Conservation (phyloP, 2,797 vertebrate species). For the Chromobotia macracanthus region DNA sequence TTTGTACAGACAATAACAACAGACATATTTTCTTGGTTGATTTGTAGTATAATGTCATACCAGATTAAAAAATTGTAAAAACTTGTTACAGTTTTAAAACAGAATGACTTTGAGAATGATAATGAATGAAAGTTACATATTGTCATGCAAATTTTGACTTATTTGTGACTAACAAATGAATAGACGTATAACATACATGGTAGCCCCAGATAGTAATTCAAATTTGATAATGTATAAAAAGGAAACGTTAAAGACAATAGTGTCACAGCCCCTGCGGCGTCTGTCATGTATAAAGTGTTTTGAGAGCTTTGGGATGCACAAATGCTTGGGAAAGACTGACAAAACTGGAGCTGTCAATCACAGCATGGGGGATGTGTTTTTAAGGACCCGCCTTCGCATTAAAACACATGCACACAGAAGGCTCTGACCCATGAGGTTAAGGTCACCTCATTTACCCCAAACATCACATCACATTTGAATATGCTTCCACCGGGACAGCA, state of each 20-base stretch:
- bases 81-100: not conserved
- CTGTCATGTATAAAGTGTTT: conserved; percentile 46
- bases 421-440: conserved; percentile 78
- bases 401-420: conserved; percentile 54
- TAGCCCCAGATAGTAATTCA: not conserved
- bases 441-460: conserved; percentile 82
- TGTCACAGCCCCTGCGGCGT: conserved; percentile 50
- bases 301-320: conserved; percentile 50
- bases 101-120: not conserved
- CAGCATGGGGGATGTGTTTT: conserved; percentile 65
- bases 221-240: not conserved
- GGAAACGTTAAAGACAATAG: conserved; percentile 3
- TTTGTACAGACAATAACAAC: not conserved
- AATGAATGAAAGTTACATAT: not conserved
- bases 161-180: not conserved
- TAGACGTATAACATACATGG: not conserved
- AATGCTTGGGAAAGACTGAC: conserved; percentile 77
- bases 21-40: not conserved
- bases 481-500: conserved; percentile 69
- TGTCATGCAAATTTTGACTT: not conserved
- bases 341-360: conserved; percentile 77
- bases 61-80: not conserved
- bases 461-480: conserved; percentile 83
- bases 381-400: conserved; percentile 32
- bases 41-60: not conserved